These are phyloP conservation scores for Galeopterus variegatus DNA, from an alignment of 2,113 vertebrate genomes.

Conservation along the genomic window DNA sequence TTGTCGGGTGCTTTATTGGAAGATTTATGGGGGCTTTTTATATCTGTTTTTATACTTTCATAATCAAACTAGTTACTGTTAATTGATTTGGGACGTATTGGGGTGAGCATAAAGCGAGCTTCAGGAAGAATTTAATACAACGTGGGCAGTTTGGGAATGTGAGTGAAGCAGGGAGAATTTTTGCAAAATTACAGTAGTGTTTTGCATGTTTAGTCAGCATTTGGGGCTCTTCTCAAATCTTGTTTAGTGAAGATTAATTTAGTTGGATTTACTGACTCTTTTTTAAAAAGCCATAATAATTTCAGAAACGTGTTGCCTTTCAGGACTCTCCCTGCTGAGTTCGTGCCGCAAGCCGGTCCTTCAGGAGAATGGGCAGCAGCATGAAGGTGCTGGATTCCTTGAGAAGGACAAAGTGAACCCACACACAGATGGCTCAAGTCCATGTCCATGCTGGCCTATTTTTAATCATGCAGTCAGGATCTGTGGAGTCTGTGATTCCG, in stretches of 20 bases:
- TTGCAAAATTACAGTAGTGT: not conserved
- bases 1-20: conserved; percentile 15
- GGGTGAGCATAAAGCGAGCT: not conserved
- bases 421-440: not conserved
- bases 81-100: conserved; percentile 5
- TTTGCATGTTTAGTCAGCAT: not conserved
- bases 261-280: not conserved
- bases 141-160: not conserved
- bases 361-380: not conserved
- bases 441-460: not conserved
- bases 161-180: not conserved
- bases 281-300: not conserved
- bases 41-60: conserved; percentile 52
- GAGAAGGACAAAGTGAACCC: not conserved
- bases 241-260: not conserved
- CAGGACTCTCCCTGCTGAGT: not conserved
- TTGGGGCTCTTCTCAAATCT: not conserved
- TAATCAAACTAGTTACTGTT: conserved; percentile 36
- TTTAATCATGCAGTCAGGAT: conserved; percentile 44
- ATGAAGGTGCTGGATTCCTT: not conserved
- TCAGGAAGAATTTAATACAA: not conserved
- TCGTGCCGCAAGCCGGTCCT: not conserved
- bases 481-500: not conserved
- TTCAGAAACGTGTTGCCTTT: not conserved
- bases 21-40: conserved; percentile 41